phyloP scores from a whole-genome alignment of 2,113 vertebrate genomes.

The Myanophis thanlyinensis region DNA sequence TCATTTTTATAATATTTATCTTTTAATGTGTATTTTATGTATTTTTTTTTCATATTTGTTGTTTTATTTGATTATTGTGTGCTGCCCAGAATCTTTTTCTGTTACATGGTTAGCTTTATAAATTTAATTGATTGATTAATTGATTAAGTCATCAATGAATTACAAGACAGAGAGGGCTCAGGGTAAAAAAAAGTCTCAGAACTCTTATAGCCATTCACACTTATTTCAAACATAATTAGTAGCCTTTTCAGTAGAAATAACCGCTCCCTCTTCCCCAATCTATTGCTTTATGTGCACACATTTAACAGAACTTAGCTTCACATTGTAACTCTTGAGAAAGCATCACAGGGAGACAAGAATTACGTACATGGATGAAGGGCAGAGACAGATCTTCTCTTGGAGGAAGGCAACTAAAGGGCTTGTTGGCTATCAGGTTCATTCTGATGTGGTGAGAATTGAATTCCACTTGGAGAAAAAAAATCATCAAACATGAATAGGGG shows the following conservation, averaged over 20 bases:
- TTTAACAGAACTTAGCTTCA: neutral
- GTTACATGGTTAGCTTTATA: no score
- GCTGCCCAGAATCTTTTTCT: no score
- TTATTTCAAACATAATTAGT: neutral
- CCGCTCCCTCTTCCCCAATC: neutral
- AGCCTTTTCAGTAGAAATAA: neutral
- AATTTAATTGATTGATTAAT: no score
- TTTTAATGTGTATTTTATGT: no score
- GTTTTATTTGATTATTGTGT: no score
- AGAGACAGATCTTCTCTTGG: neutral
- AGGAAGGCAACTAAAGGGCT: neutral
- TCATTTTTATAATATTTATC: no score
- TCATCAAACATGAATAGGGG: neutral
- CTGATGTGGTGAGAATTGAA: neutral
- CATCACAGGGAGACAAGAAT: neutral
- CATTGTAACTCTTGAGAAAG: neutral
- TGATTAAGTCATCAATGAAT: neutral
- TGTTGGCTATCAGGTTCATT: neutral
- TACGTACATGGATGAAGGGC: neutral
- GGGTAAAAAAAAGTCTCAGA: neutral
- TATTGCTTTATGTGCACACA: neutral
- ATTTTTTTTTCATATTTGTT: no score
- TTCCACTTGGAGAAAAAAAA: neutral
- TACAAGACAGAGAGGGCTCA: neutral
- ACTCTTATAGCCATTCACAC: neutral